Evolutionary conservation across 2,888 invertebrate species (phyloP).

Genomic region (Keiferia lycopersicella): DNA sequence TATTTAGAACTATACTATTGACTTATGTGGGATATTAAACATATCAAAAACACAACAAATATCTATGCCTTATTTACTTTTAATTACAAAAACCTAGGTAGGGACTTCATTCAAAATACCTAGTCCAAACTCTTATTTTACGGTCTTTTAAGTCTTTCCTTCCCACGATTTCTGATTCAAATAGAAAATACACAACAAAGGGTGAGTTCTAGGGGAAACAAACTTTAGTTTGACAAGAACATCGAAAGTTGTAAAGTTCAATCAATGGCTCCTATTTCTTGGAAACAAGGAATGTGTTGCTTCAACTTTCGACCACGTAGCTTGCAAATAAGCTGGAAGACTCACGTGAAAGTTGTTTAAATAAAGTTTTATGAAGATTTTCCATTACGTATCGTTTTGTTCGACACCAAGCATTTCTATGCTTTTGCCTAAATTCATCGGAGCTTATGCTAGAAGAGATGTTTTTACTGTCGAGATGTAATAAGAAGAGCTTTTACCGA

Average conservation of each 20-base stretch:
- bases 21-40: too few species aligned
- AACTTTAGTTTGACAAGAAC: conserved; percentile 3
- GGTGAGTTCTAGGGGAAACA: background rate
- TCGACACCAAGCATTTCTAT: background rate
- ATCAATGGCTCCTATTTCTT: background rate
- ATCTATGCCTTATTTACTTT: too few species aligned
- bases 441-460: background rate
- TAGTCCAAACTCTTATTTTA: too few species aligned
- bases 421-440: background rate
- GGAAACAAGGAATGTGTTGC: background rate
- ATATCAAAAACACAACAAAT: too few species aligned
- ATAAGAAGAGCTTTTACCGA: too few species aligned
- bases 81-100: too few species aligned
- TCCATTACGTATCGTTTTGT: background rate
- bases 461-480: too few species aligned
- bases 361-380: background rate
- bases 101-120: too few species aligned
- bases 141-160: too few species aligned
- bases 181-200: background rate
- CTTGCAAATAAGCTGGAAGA: conserved; percentile 3
- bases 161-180: background rate
- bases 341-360: background rate
- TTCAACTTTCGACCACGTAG: background rate
- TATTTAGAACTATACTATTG: too few species aligned
- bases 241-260: background rate